Evolutionary conservation across 2,888 invertebrate genomes (phyloP).

Genomic region (Prenolepis imparis): DNA sequence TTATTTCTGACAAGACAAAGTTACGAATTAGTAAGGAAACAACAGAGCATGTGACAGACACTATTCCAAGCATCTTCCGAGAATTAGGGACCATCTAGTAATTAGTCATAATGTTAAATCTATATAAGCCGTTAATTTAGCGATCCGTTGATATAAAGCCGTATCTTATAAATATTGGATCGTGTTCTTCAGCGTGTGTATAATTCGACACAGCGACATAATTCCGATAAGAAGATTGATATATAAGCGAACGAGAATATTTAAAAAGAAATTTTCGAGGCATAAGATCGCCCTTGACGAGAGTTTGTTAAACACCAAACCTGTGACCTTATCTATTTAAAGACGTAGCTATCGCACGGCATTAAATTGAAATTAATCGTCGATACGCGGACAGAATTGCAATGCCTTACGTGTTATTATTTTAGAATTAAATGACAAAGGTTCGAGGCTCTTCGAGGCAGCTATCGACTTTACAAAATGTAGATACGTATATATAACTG

Average conservation of each 20-base stretch:
- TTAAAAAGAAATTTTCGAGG: conserved; percentile 23
- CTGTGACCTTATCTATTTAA: conserved; percentile 49
- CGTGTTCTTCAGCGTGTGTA: background rate
- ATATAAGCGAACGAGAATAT: background rate
- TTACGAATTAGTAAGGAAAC: conserved; percentile 39
- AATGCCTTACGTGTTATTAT: conserved; percentile 65
- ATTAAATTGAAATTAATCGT: conserved; percentile 62
- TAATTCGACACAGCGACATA: background rate
- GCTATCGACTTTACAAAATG: conserved; percentile 56
- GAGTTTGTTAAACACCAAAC: conserved; percentile 38
- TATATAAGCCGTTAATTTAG: conserved; percentile 57
- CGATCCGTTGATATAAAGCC: conserved; percentile 48
- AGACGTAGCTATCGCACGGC: conserved; percentile 31
- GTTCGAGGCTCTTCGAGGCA: conserved; percentile 73
- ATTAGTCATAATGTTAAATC: conserved; percentile 74
- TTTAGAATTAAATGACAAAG: conserved; percentile 62
- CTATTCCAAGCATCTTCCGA: conserved; percentile 82
- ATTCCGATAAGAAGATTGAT: background rate
- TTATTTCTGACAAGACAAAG: conserved; percentile 30
- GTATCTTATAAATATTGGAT: conserved; percentile 64
- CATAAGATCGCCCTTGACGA: background rate
- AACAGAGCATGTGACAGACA: conserved; percentile 57
- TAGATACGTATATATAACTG: conserved; percentile 3
- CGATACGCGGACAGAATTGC: conserved; percentile 58
- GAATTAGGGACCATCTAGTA: conserved; percentile 84